Percentiles rank a stretch among this genome's conserved stretches.
Evolutionary conservation across 23 tunicate genomes (phyloP).

Genomic region (Oikopleura albicans): DNA sequence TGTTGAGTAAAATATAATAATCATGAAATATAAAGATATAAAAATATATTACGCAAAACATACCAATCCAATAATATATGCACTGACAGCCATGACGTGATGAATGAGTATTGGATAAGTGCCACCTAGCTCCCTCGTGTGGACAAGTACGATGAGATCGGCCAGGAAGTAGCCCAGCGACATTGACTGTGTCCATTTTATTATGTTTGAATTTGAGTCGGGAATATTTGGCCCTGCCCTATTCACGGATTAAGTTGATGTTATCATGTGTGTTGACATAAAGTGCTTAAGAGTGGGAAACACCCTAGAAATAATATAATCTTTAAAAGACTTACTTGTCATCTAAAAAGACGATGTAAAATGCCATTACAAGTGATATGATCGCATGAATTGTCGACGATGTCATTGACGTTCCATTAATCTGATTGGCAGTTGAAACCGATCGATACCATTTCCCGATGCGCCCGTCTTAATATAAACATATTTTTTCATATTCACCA

Average conservation of each 20-base stretch:
- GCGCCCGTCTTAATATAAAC: neutral
- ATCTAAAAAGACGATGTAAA: neutral
- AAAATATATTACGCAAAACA: no score
- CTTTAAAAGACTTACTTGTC: neutral
- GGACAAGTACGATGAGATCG: neutral
- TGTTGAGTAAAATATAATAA: neutral
- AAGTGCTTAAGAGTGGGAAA: no score
- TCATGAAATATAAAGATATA: no score
- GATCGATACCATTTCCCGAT: neutral
- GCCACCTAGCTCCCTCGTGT: slow-evolving; percentile 9
- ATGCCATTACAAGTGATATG: neutral
- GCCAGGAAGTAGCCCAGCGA: slow-evolving; percentile 8
- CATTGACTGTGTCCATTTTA: neutral
- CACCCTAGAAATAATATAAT: no score
- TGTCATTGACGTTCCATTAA: neutral
- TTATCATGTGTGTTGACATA: no score
- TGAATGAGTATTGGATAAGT: neutral
- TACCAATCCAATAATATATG: neutral
- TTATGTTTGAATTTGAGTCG: neutral
- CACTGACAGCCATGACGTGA: neutral
- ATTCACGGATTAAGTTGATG: no score
- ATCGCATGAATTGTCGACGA: slow-evolving; percentile 8
- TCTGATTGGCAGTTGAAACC: neutral
- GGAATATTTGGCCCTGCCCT: neutral
- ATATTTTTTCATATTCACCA: no score